These are phyloP conservation scores for Mesorhabditis spiculigera DNA, from an alignment of 2,888 invertebrate genomes.

Conservation along the genomic window DNA sequence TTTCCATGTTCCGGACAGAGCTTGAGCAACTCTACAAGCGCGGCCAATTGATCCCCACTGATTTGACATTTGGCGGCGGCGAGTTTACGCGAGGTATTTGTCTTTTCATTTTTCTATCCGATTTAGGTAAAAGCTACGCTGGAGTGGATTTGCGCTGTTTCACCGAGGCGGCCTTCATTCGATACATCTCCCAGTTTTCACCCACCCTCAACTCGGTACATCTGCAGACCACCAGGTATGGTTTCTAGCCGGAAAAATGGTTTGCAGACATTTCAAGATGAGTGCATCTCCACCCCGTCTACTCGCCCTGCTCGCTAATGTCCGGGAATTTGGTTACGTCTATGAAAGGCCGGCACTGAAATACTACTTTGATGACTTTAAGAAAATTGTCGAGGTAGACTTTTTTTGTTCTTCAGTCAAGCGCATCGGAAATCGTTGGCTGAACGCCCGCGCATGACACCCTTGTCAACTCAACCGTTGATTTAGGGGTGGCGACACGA, in stretches of 20 bases:
- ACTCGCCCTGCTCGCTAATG: conserved; percentile 23
- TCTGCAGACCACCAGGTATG: conserved; percentile 31
- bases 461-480: too few relatives aligned
- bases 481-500: too few relatives aligned
- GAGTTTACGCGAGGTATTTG: too few relatives aligned
- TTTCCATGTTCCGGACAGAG: too few relatives aligned
- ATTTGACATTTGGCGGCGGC: too few relatives aligned
- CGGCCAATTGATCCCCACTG: too few relatives aligned
- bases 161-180: conserved; percentile 26
- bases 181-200: conserved; percentile 28
- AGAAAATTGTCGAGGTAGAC: conserved; percentile 21
- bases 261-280: conserved; percentile 30
- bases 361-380: conserved; percentile 27
- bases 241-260: neutral
- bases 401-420: neutral
- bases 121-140: neutral
- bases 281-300: conserved; percentile 22
- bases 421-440: too few relatives aligned
- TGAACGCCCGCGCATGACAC: too few relatives aligned
- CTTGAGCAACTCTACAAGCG: too few relatives aligned
- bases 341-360: conserved; percentile 34
- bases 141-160: conserved; percentile 37
- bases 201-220: conserved; percentile 38
- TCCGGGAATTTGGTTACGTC: conserved; percentile 31
- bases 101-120: too few relatives aligned